Evolutionary conservation across 2,113 vertebrate genomes (phyloP).

Genomic region (Triplophysa dalaica): DNA sequence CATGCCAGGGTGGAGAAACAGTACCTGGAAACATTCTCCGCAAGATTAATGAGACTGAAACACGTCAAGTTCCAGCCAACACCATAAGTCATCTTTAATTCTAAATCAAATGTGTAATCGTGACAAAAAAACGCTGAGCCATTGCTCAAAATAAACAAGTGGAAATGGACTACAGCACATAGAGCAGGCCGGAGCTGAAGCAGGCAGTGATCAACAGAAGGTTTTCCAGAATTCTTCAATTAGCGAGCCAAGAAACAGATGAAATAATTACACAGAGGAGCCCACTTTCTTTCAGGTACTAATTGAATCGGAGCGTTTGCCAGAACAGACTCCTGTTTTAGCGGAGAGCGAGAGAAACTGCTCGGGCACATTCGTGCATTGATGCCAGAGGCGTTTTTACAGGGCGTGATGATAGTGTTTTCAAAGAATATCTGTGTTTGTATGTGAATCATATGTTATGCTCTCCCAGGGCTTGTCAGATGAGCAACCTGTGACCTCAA

Average conservation of each 20-base stretch:
- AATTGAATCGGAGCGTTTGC: slow-evolving; percentile 53
- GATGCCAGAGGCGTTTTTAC: slow-evolving; percentile 51
- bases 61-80: slow-evolving; percentile 27
- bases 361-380: slow-evolving; percentile 32
- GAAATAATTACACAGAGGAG: slow-evolving; percentile 53
- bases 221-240: slow-evolving; percentile 48
- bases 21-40: slow-evolving; percentile 31
- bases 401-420: slow-evolving; percentile 51
- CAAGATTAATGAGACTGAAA: slow-evolving; percentile 32
- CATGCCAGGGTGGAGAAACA: slow-evolving; percentile 9
- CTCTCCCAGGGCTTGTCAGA: slow-evolving; percentile 46
- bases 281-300: slow-evolving; percentile 60
- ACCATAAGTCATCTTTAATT: slow-evolving; percentile 27
- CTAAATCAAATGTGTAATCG: slow-evolving; percentile 37
- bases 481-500: slow-evolving; percentile 53
- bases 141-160: slow-evolving; percentile 38
- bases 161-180: slow-evolving; percentile 28
- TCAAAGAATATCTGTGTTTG: slow-evolving; percentile 54
- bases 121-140: neutral
- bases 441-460: slow-evolving; percentile 59
- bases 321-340: slow-evolving; percentile 29
- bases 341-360: slow-evolving; percentile 34
- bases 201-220: slow-evolving; percentile 27
- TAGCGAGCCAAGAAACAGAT: slow-evolving; percentile 52
- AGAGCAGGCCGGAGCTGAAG: slow-evolving; percentile 31